Percentiles rank a stretch among this genome's conserved stretches.
phyloP scores from a whole-genome alignment of 2,113 vertebrate species.

The Origma solitaria region DNA sequence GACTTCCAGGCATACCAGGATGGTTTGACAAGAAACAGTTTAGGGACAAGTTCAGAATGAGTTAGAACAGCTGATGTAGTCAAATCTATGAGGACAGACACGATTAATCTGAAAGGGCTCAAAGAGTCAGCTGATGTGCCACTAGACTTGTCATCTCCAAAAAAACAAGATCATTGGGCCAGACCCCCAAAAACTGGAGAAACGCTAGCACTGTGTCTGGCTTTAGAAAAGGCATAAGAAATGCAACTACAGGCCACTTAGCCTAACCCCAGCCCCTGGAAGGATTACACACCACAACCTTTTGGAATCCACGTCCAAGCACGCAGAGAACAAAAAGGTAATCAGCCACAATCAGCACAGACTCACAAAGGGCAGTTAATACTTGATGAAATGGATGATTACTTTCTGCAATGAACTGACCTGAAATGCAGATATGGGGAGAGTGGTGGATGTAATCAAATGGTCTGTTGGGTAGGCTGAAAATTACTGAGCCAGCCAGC shows the following conservation, averaged over 20 bases:
- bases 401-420: not conserved
- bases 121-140: not conserved
- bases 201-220: not conserved
- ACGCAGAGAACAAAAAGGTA: not conserved
- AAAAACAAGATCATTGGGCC: not conserved
- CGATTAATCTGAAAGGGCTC: not conserved
- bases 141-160: not conserved
- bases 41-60: not conserved
- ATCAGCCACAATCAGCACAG: not conserved
- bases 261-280: not conserved
- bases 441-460: constrained; percentile 1
- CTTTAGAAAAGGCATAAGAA: not conserved
- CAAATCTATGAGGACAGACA: not conserved
- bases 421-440: not conserved
- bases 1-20: not conserved
- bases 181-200: not conserved
- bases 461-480: not conserved
- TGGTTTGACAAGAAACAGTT: not conserved
- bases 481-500: not conserved
- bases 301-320: not conserved
- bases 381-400: not conserved
- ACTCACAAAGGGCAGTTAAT: not conserved
- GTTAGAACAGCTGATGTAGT: not conserved
- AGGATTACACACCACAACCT: not conserved
- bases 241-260: not conserved